Percentiles rank a stretch among this genome's conserved stretches.
These are phyloP conservation scores for Epinotia demarniana DNA, from an alignment of 2,888 invertebrate genomes.

Conservation along the genomic window DNA sequence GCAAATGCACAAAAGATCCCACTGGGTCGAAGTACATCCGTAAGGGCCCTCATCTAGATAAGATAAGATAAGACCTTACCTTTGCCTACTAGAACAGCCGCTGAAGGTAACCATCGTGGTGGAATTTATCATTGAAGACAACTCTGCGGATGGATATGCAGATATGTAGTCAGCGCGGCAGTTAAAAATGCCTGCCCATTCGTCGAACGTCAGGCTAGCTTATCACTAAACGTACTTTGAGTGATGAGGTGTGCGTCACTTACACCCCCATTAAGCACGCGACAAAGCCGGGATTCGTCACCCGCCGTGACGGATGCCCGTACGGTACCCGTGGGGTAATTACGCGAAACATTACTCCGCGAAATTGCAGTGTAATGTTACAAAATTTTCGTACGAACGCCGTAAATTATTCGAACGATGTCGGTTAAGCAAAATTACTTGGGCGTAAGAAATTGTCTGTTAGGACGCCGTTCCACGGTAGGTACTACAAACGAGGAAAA, in stretches of 20 bases:
- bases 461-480: constrained; percentile 15
- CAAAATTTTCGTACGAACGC: constrained; percentile 46
- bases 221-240: constrained; percentile 34
- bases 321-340: constrained; percentile 39
- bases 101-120: too few species aligned
- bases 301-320: constrained; percentile 41
- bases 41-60: too few species aligned
- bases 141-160: constrained; percentile 1
- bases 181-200: constrained; percentile 10
- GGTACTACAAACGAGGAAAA: constrained; percentile 5
- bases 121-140: background rate
- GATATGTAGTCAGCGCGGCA: background rate
- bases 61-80: too few species aligned
- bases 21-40: too few species aligned
- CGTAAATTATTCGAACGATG: constrained; percentile 45
- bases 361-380: constrained; percentile 45
- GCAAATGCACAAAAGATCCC: too few species aligned
- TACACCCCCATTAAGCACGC: constrained; percentile 37
- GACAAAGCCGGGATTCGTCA: constrained; percentile 35
- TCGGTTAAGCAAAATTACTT: constrained; percentile 44
- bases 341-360: constrained; percentile 43
- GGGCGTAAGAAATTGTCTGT: constrained; percentile 42
- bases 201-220: constrained; percentile 20
- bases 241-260: constrained; percentile 38
- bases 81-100: too few species aligned